A percentile compares a stretch with the other conserved stretches of the same genome.
phyloP scores from a whole-genome alignment of 2,888 invertebrate species.

The Phaedon cochleariae region DNA sequence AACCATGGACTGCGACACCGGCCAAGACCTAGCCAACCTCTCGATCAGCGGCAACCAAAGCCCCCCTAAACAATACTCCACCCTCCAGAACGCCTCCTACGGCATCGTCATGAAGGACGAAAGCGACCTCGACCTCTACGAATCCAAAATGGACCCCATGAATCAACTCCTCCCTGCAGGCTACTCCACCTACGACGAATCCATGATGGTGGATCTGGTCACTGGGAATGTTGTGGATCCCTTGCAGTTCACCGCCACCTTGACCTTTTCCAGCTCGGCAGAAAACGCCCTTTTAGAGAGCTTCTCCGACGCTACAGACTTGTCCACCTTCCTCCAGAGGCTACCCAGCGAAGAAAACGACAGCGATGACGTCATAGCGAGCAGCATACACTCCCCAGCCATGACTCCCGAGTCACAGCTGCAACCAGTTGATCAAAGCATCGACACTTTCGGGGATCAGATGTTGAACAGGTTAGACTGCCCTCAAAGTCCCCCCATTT shows the following conservation, averaged over 20 bases:
- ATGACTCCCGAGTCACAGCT: constrained; percentile 72
- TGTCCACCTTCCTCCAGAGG: constrained; percentile 78
- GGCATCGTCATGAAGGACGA: constrained; percentile 77
- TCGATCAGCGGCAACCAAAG: constrained; percentile 64
- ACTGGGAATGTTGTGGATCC: constrained; percentile 81
- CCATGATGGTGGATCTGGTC: constrained; percentile 84
- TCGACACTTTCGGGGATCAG: constrained; percentile 82
- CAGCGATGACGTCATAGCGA: constrained; percentile 69
- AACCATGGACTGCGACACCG: constrained; percentile 80
- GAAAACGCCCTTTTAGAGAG: constrained; percentile 81
- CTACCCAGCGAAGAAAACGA: constrained; percentile 69
- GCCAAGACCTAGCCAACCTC: constrained; percentile 67
- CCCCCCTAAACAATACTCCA: constrained; percentile 72
- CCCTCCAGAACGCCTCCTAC: constrained; percentile 83
- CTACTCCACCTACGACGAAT: constrained; percentile 68
- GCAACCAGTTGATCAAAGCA: constrained; percentile 64
- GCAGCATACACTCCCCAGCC: constrained; percentile 77
- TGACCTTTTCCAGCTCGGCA: constrained; percentile 81
- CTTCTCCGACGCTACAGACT: constrained; percentile 81
- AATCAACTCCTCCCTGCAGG: constrained; percentile 68
- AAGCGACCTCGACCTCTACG: constrained; percentile 78
- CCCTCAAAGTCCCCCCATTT: too few relatives aligned
- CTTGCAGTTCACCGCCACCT: constrained; percentile 81
- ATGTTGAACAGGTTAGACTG: constrained; percentile 61
- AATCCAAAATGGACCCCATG: constrained; percentile 75